A percentile compares a stretch with the other conserved stretches of the same genome.
Conservation (phyloP, 2,888 invertebrate genomes). For the Morinoia aosen region DNA sequence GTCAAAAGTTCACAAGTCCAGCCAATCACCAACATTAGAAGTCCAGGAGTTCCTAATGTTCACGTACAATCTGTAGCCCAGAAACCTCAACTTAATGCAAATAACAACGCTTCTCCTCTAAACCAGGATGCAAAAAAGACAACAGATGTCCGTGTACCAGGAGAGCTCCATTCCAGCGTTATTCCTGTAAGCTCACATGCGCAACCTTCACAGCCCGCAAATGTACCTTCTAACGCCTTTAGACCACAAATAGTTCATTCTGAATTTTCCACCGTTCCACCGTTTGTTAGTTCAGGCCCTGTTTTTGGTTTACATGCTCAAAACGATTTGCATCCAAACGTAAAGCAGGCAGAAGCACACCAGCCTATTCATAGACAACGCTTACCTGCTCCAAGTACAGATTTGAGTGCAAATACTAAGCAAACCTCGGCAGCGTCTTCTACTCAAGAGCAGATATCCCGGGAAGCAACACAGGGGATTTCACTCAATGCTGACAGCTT, state of each 20-base stretch:
- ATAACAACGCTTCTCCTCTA: not conserved
- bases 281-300: not conserved
- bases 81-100: not conserved
- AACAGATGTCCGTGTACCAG: not conserved
- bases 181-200: not conserved
- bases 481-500: not conserved
- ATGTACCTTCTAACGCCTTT: not conserved
- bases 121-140: not conserved
- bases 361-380: not conserved
- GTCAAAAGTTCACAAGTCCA: not conserved
- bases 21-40: not conserved
- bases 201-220: not conserved
- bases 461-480: not conserved
- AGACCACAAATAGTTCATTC: constrained; percentile 6
- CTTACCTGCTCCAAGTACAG: not conserved
- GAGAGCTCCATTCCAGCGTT: not conserved
- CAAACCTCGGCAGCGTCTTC: not conserved
- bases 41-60: not conserved
- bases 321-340: not conserved
- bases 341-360: not conserved
- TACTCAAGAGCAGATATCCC: not conserved
- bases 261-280: not conserved
- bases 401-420: not conserved
- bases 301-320: not conserved
- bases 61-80: not conserved